A percentile compares a stretch with the other conserved stretches of the same genome.
Conservation (phyloP, 1,140 invertebrate genomes). For the Aleiodes sp. region DNA sequence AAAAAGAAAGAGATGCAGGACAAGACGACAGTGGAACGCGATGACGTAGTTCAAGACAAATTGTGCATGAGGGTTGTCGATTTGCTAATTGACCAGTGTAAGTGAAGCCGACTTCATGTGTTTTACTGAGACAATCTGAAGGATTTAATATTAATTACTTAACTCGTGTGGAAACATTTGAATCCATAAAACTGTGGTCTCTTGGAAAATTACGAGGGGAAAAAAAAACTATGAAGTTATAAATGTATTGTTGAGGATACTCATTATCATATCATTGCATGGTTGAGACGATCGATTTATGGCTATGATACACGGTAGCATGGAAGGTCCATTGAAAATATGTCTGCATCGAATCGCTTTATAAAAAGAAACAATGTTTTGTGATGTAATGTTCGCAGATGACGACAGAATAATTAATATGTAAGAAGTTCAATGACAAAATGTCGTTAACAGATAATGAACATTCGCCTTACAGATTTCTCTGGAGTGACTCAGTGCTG, state of each 20-base stretch:
- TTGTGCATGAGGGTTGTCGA: constrained; percentile 48
- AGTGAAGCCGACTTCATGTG: background rate
- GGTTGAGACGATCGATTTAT: background rate
- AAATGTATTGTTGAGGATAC: background rate
- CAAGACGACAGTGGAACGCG: constrained; percentile 23
- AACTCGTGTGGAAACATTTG: background rate
- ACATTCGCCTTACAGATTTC: too few relatives aligned
- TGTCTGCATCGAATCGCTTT: too few relatives aligned
- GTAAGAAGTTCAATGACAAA: too few relatives aligned
- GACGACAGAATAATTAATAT: too few relatives aligned
- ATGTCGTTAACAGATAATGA: too few relatives aligned
- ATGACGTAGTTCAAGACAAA: constrained; percentile 43
- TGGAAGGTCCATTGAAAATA: too few relatives aligned
- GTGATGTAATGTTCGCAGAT: too few relatives aligned
- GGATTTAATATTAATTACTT: constrained; percentile 8
- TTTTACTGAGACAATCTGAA: constrained; percentile 13
- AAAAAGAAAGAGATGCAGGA: constrained; percentile 4
- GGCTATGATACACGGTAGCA: background rate
- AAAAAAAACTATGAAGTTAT: constrained; percentile 11
- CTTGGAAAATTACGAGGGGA: too few relatives aligned
- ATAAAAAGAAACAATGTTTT: too few relatives aligned
- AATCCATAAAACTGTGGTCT: background rate
- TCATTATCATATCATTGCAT: constrained; percentile 6
- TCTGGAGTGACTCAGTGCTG: too few relatives aligned
- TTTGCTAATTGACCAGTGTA: constrained; percentile 50